Evolutionary conservation across 2,888 invertebrate species (phyloP), one percentile per base, ranked within the genome.

Genomic region (Meteorus cinctellus): DNA sequence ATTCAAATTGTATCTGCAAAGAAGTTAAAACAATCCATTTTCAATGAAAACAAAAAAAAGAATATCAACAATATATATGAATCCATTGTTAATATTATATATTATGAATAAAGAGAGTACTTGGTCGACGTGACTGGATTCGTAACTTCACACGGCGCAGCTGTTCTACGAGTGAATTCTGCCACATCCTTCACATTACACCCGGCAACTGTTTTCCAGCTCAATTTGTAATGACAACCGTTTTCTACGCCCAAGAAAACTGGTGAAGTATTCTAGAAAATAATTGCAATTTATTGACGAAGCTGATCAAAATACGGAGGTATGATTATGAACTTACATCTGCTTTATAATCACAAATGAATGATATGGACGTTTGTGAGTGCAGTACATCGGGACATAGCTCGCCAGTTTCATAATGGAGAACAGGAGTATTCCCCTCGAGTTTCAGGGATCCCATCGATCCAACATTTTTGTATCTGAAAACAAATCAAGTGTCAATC

Each of bases 181-280:
- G 77, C 79, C 8, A 86, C 72, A 68, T 81, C 78, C 81, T 87
- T 83, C 6, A 84, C 19, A 72, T 81, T 84, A 51, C 89, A 89
- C 2, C 85, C 87, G 31, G 83, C 81, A 24, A 81, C 65, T 36
- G 88, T 88, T 78, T 72, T 83, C 89, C 88, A 89, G 45, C 48
- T 65, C 27, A 89, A 77, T 45, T 82, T 79, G 66, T 87, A 87
- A 77, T 83, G 72, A 74, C 89, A 89, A 1, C 75, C 75, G 41
- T 83, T 80, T 41, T 51, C 77, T 36, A 83, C 84, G 51, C 80
- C 78, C 31, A 81, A 41, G 74, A 86, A 88, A 19, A 80, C 77
- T 60, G 89, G 88, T 19, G 75, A 59, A 2, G 84, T 83, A 36
- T 84, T 80, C 89, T 89, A 69, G 19, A 77, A 66, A 75, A 72